Evolutionary conservation across 1,140 invertebrate species (phyloP), one percentile per base, ranked within the genome.

Genomic region (Trialeurodes vaporariorum): DNA sequence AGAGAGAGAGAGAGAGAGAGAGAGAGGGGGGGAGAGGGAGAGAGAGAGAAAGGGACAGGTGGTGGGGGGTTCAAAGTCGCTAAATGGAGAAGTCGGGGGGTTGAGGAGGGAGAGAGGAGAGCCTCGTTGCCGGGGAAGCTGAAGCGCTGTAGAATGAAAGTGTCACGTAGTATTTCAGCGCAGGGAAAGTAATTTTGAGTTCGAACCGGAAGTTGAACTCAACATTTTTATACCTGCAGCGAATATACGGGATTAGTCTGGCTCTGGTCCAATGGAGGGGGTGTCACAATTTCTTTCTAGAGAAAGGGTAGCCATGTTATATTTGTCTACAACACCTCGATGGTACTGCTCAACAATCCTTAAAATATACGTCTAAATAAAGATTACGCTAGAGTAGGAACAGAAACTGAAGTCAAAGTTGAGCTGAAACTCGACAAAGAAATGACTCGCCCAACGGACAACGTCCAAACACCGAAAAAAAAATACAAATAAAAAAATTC

Each of bases 291-390:
- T 49, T 49, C 34, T 49, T n/a, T 17, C 34, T 49, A 49, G 34
- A 49, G 34, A 49, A 49, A 49, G 34, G 34, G 34, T 49, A 17
- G 34, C 34, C 34, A 17, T 49, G 34, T 49, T 49, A 49, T 49
- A 49, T 49, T 5, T 17, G 34, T 49, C 34, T 5, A 49, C 34
- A 49, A 49, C 34, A 49, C 34, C 34, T 49, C 34, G 34, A 49
- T 49, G 34, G 34, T 9, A 49, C 34, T 17, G 34, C 34, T 49
- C 34, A 17, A 17, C n/a, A 17, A 17, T 49, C 34, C 34, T 49
- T 49, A 49, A 49, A 49, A 49, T 49, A 49, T 49, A 49, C 34
- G 34, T 49, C 34, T 49, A 49, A 49, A 49, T 49, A 49, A 49
- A 49, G 34, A 49, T 17, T 5, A 49, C 5, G 5, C 17, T 49